Evolutionary conservation across 2,113 vertebrate species (phyloP).

Genomic region (Bos javanicus): DNA sequence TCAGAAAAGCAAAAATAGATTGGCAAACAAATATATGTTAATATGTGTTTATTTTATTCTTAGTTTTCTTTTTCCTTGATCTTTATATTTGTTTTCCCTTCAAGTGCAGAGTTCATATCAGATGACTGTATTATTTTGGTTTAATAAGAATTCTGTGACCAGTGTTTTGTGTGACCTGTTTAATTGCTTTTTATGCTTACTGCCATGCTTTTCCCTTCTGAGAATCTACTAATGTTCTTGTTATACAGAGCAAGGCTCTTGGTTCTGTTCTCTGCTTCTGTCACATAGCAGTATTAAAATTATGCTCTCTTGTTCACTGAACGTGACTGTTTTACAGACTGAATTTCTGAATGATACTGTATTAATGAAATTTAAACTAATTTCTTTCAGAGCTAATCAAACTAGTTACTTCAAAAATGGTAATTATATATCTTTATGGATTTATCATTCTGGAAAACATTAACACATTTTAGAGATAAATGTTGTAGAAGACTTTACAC

Average conservation of each 20-base stretch:
- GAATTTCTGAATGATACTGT: not conserved
- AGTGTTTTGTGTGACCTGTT: not conserved
- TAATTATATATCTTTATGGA: not conserved
- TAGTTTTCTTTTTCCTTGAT: constrained; percentile 11
- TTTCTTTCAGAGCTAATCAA: not conserved
- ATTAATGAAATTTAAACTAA: constrained; percentile 17
- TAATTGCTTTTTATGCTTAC: constrained; percentile 8
- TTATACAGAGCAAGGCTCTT: not conserved
- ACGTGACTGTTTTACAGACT: not conserved
- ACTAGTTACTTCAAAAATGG: not conserved
- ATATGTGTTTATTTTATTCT: not conserved
- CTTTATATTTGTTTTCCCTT: not conserved
- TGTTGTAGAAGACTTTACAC: not conserved
- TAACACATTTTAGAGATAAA: not conserved
- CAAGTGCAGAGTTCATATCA: not conserved
- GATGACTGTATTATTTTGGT: not conserved
- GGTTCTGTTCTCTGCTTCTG: not conserved
- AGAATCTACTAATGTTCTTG: not conserved
- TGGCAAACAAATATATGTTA: not conserved
- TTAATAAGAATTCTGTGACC: not conserved
- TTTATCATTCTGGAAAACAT: not conserved
- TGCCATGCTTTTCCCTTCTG: not conserved
- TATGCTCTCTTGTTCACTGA: not conserved
- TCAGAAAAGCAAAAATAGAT: not conserved
- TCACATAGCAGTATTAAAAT: not conserved